These are phyloP conservation scores for Chymomyza amoena DNA, from an alignment of 2,888 invertebrate species.

Conservation along the genomic window DNA sequence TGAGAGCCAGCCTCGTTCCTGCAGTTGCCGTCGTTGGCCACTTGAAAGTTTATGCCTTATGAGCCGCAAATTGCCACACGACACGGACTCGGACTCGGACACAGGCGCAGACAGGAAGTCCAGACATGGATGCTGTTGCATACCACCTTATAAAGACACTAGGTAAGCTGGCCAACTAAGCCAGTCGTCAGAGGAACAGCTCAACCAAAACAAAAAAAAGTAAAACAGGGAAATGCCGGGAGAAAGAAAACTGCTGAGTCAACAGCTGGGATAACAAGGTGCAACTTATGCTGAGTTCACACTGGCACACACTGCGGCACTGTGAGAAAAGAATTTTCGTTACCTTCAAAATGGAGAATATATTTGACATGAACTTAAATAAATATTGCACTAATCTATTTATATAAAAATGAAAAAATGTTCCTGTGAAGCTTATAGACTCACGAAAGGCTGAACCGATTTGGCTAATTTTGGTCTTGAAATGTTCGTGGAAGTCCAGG, in stretches of 20 bases:
- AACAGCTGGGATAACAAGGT: constrained; percentile 9
- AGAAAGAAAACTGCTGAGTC: constrained; percentile 38
- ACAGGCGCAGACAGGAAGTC: constrained; percentile 4
- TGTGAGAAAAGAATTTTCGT: no score
- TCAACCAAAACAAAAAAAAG: constrained; percentile 8
- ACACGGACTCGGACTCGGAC: constrained; percentile 55
- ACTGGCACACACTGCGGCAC: no score
- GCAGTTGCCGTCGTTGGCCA: constrained; percentile 49
- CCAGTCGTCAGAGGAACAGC: constrained; percentile 29
- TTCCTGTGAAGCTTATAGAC: no score
- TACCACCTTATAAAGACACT: constrained; percentile 62
- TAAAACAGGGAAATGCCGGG: neutral
- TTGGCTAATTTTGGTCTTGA: no score
- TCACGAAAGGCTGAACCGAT: no score
- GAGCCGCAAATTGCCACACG: constrained; percentile 70
- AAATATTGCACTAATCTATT: no score
- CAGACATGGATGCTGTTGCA: neutral
- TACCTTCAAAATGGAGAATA: no score
- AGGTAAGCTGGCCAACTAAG: constrained; percentile 48
- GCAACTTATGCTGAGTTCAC: neutral
- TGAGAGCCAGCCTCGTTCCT: constrained; percentile 1
- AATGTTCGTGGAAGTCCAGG: no score
- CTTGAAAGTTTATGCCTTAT: constrained; percentile 73
- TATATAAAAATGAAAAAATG: no score
- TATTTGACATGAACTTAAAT: no score